Evolutionary conservation across 2,797 vertebrate species (phyloP).

Genomic region (Gadopsis bispinosus): DNA sequence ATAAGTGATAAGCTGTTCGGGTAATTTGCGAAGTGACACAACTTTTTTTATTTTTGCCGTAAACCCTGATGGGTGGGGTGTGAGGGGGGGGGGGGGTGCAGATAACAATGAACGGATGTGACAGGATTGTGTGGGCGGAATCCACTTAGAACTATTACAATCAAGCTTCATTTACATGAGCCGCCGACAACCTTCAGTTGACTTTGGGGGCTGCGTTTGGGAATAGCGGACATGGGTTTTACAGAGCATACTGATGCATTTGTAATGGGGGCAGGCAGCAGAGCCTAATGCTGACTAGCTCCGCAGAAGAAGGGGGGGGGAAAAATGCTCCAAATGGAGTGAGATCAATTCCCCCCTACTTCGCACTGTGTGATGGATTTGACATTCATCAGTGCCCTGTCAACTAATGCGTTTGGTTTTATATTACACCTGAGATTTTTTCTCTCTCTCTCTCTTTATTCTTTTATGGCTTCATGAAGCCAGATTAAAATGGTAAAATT

Average conservation of each 20-base stretch:
- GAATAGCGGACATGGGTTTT: slow-evolving; percentile 77
- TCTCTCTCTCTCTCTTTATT: slow-evolving; percentile 37
- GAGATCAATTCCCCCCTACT: slow-evolving; percentile 76
- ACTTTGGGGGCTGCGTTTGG: slow-evolving; percentile 78
- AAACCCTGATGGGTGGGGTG: slow-evolving; percentile 64
- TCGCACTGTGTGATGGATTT: slow-evolving; percentile 74
- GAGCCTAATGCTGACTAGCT: slow-evolving; percentile 69
- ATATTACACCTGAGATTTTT: slow-evolving; percentile 78
- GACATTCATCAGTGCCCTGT: slow-evolving; percentile 80
- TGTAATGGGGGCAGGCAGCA: slow-evolving; percentile 75
- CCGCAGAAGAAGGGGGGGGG: slow-evolving; percentile 26
- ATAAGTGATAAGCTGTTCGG: slow-evolving; percentile 84
- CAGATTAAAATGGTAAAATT: slow-evolving; percentile 73
- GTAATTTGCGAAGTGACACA: slow-evolving; percentile 82
- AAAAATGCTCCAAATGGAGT: slow-evolving; percentile 66
- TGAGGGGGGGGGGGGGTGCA: slow-evolving; percentile 4
- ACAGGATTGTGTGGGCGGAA: slow-evolving; percentile 79
- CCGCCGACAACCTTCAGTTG: slow-evolving; percentile 77
- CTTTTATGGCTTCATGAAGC: slow-evolving; percentile 68
- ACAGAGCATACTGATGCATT: slow-evolving; percentile 79
- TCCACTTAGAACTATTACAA: slow-evolving; percentile 84
- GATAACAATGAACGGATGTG: slow-evolving; percentile 81
- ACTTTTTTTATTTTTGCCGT: slow-evolving; percentile 83
- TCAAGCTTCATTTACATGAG: slow-evolving; percentile 84
- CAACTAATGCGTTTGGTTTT: slow-evolving; percentile 80